phyloP scores from a whole-genome alignment of 2,888 invertebrate species.

The Cryptus armator region DNA sequence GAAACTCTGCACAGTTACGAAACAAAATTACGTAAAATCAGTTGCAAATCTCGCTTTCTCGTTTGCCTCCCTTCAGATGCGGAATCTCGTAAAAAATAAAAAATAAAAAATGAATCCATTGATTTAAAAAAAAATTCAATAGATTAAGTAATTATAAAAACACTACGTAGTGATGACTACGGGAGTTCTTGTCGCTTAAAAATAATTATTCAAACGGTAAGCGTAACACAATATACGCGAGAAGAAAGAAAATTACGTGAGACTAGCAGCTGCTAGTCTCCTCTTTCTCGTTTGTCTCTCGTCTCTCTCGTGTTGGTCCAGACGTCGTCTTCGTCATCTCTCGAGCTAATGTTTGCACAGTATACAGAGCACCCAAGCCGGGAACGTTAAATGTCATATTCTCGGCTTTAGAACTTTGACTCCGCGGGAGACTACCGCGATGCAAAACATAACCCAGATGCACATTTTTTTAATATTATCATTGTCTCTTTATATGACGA shows the following conservation, averaged over 20 bases:
- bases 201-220: too few relatives aligned
- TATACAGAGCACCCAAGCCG: constrained; percentile 22
- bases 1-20: not conserved
- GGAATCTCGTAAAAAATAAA: too few relatives aligned
- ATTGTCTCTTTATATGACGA: not conserved
- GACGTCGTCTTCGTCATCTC: constrained; percentile 41
- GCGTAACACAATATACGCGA: constrained; percentile 30
- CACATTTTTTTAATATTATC: not conserved
- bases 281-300: constrained; percentile 13
- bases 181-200: too few relatives aligned
- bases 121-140: not conserved
- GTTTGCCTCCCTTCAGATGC: too few relatives aligned
- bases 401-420: constrained; percentile 28
- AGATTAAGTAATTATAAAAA: too few relatives aligned
- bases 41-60: too few relatives aligned
- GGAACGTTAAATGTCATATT: constrained; percentile 12
- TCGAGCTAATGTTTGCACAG: constrained; percentile 50
- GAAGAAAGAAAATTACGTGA: constrained; percentile 24
- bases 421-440: not conserved
- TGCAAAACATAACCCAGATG: not conserved
- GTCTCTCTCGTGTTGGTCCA: constrained; percentile 36
- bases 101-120: too few relatives aligned
- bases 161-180: too few relatives aligned
- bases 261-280: not conserved
- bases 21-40: constrained; percentile 18